Percentiles rank a stretch among this genome's conserved stretches.
phyloP scores from a whole-genome alignment of 2,797 vertebrate genomes.

The Gymnocypris eckloni region DNA sequence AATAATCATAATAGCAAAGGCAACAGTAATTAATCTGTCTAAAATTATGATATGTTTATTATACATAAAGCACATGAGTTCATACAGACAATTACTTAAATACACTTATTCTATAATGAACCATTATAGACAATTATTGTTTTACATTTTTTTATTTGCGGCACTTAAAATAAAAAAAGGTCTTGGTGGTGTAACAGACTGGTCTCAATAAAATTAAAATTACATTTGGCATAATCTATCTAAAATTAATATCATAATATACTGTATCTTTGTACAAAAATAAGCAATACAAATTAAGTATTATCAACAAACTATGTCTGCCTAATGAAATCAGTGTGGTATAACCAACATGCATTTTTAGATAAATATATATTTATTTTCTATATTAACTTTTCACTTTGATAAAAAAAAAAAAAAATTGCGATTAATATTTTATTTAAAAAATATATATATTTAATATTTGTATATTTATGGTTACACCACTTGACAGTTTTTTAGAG shows the following conservation, averaged over 20 bases:
- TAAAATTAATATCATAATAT: background rate
- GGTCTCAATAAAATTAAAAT: background rate
- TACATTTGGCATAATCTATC: background rate
- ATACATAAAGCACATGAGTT: background rate
- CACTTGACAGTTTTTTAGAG: background rate
- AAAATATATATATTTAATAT: too few species aligned
- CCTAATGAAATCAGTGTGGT: background rate
- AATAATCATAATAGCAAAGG: constrained; percentile 61
- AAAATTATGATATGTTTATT: background rate
- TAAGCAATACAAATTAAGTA: background rate
- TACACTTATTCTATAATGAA: background rate
- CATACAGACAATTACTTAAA: background rate
- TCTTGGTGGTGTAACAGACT: background rate
- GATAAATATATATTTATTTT: background rate
- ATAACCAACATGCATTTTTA: background rate
- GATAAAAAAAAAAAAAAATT: background rate
- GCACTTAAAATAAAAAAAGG: background rate
- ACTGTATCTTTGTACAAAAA: background rate
- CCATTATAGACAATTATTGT: too few species aligned
- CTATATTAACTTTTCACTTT: background rate
- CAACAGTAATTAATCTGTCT: constrained; percentile 45
- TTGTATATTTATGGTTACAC: background rate
- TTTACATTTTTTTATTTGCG: background rate
- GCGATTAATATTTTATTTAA: background rate
- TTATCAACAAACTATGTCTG: background rate